A percentile compares a stretch with the other conserved stretches of the same genome.
Evolutionary conservation across 1,140 invertebrate genomes (phyloP).

Genomic region (Zaprionus africanus): DNA sequence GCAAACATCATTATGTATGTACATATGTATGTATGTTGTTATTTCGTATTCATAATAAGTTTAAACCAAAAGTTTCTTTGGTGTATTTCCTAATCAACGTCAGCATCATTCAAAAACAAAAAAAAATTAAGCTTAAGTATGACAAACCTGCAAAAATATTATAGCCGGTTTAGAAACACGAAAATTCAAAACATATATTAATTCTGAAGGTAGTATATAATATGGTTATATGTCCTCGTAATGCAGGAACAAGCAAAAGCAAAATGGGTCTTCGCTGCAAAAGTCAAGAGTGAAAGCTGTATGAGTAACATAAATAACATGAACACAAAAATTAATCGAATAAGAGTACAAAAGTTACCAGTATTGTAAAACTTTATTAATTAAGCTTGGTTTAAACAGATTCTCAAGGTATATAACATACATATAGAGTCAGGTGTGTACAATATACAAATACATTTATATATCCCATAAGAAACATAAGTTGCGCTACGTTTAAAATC

Average conservation of each 20-base stretch:
- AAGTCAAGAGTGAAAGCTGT: background rate
- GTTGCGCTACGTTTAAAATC: background rate
- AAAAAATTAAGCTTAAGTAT: background rate
- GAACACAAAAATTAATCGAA: background rate
- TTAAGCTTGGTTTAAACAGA: constrained; percentile 1
- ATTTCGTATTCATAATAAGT: background rate
- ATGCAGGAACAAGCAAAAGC: background rate
- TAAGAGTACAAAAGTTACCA: background rate
- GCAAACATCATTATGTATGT: background rate
- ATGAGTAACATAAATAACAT: background rate
- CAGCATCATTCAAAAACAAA: background rate
- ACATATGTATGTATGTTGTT: constrained; percentile 5
- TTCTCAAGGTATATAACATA: background rate
- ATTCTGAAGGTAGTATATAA: background rate
- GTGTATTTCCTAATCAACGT: background rate
- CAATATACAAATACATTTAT: background rate
- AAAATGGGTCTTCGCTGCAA: background rate
- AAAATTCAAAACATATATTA: background rate
- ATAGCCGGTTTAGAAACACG: background rate
- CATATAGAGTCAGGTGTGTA: background rate
- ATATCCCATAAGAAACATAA: background rate
- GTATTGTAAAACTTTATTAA: background rate
- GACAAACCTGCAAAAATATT: background rate
- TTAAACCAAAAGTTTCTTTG: background rate
- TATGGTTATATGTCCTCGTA: constrained; percentile 3